Evolutionary conservation across 2,888 invertebrate genomes (phyloP).

Genomic region (Philaethria dido): DNA sequence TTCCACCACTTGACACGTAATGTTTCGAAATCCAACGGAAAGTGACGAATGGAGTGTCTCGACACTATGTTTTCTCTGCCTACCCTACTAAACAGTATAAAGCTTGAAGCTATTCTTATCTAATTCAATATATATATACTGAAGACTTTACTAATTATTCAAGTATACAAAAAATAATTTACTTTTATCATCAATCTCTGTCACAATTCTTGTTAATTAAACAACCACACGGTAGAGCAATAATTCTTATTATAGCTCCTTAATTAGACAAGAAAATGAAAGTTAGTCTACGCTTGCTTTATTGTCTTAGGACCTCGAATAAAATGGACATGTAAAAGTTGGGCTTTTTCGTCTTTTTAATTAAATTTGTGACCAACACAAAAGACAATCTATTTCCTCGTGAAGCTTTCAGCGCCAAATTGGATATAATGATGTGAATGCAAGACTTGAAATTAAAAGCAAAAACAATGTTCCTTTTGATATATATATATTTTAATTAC

Average conservation of each 20-base stretch:
- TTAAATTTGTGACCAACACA: neutral
- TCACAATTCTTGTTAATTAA: constrained; percentile 29
- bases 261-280: constrained; percentile 17
- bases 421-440: neutral
- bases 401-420: neutral
- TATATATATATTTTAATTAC: no score
- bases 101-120: no score
- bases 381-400: neutral
- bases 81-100: no score
- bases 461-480: no score
- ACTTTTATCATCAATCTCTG: constrained; percentile 13
- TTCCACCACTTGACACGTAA: no score
- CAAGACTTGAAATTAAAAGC: no score
- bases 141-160: neutral
- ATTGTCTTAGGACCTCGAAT: constrained; percentile 4
- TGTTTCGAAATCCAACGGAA: no score
- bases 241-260: constrained; percentile 16
- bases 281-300: neutral
- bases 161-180: neutral
- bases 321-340: neutral
- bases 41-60: no score
- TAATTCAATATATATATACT: no score
- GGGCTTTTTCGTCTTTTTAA: neutral
- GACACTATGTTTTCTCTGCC: no score
- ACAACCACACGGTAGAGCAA: constrained; percentile 20